Conservation (phyloP, 2,888 invertebrate species). For the Antheraea assamensis region DNA sequence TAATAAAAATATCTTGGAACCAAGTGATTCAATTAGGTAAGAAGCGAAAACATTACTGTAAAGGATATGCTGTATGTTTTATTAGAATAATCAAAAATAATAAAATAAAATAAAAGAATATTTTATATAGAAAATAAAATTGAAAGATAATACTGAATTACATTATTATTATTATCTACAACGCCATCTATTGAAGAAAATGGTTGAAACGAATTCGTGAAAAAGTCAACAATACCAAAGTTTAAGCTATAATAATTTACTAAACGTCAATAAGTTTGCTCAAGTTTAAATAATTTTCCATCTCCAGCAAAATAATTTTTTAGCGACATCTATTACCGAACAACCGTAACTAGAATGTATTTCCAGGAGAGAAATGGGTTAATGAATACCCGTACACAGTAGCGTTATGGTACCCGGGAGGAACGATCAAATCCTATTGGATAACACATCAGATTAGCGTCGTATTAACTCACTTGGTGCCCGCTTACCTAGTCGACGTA, state of each 20-base stretch:
- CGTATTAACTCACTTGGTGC: slow-evolving; percentile 87
- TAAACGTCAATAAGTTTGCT: no score
- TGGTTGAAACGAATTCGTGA: no score
- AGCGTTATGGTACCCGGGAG: slow-evolving; percentile 90
- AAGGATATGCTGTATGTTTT: no score
- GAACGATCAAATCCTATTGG: slow-evolving; percentile 86
- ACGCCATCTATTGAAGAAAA: no score
- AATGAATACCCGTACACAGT: slow-evolving; percentile 88
- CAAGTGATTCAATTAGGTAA: slow-evolving; percentile 87
- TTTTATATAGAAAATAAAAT: no score
- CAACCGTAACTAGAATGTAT: not conserved
- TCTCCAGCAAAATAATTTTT: not conserved
- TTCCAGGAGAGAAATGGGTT: slow-evolving; percentile 78
- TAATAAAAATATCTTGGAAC: slow-evolving; percentile 92
- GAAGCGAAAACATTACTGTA: slow-evolving; percentile 17
- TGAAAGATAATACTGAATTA: no score
- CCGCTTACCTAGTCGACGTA: slow-evolving; percentile 89
- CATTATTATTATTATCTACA: no score
- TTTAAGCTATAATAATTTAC: no score
- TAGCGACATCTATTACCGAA: not conserved
- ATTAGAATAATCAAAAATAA: no score
- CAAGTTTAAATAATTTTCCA: no score
- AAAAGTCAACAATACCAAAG: no score
- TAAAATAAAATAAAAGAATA: no score
- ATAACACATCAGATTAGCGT: slow-evolving; percentile 84